A percentile compares a stretch with the other conserved stretches of the same genome.
phyloP scores from a whole-genome alignment of 2,888 invertebrate genomes.

The Stratiomys singularior region DNA sequence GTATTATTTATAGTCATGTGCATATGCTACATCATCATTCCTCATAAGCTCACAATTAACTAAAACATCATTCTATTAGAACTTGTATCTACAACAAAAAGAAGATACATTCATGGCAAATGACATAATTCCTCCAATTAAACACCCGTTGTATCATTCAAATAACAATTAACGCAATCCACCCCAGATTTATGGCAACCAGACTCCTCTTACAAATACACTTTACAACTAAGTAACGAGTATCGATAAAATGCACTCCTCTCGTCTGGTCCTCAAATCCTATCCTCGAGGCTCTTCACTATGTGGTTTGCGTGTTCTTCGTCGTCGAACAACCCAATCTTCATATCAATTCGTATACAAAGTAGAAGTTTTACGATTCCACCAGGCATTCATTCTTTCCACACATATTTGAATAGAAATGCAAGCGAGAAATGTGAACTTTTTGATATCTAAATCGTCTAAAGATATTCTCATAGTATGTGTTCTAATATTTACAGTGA shows the following conservation, averaged over 20 bases:
- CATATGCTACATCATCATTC: too few relatives aligned
- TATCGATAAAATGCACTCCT: background rate
- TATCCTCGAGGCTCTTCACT: too few relatives aligned
- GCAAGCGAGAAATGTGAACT: background rate
- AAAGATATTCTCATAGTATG: background rate
- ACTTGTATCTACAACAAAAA: too few relatives aligned
- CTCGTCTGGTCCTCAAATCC: background rate
- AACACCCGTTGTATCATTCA: background rate
- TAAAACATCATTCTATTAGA: too few relatives aligned
- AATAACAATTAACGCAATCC: conserved; percentile 3
- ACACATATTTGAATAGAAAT: background rate
- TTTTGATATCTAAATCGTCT: background rate
- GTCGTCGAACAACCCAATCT: background rate
- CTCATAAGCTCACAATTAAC: too few relatives aligned
- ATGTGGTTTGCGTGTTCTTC: too few relatives aligned
- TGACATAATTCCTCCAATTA: background rate
- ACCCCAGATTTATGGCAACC: background rate
- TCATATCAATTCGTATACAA: background rate
- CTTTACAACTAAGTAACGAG: background rate
- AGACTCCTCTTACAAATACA: background rate
- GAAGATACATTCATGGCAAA: background rate
- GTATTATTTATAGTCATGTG: too few relatives aligned
- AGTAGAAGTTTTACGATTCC: background rate
- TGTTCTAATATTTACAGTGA: conserved; percentile 1
- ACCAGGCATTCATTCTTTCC: background rate